Evolutionary conservation across 2,888 invertebrate species (phyloP).

Genomic region (Sinotaia quadrata): DNA sequence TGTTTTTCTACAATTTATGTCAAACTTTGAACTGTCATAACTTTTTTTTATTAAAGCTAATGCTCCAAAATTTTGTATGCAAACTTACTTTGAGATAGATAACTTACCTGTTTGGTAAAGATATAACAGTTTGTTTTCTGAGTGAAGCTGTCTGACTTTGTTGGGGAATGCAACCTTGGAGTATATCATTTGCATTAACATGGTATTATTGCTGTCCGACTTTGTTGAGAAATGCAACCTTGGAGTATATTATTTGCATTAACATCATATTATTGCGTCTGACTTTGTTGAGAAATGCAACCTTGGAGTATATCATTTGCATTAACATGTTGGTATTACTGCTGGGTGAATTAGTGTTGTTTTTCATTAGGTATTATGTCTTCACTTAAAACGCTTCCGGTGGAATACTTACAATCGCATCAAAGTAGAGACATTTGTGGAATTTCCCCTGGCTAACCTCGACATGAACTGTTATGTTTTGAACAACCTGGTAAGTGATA

Average conservation of each 20-base stretch:
- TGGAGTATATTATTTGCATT: neutral
- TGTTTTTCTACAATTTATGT: no score
- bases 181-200: neutral
- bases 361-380: constrained; percentile 79
- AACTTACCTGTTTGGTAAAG: no score
- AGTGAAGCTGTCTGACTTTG: no score
- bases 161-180: no score
- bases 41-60: no score
- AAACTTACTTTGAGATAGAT: no score
- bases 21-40: no score
- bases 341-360: neutral
- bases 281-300: no score
- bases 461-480: constrained; percentile 86
- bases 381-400: constrained; percentile 87
- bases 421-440: constrained; percentile 84
- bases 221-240: no score
- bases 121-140: no score
- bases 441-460: constrained; percentile 83
- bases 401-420: constrained; percentile 86
- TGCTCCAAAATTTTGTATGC: no score
- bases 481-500: constrained; percentile 74
- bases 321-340: neutral
- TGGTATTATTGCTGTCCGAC: neutral
- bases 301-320: no score
- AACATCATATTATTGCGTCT: neutral